Percentiles rank a stretch among this genome's conserved stretches.
These are phyloP conservation scores for Pseudorectes ferrugineus DNA, from an alignment of 2,113 vertebrate genomes.

Conservation along the genomic window DNA sequence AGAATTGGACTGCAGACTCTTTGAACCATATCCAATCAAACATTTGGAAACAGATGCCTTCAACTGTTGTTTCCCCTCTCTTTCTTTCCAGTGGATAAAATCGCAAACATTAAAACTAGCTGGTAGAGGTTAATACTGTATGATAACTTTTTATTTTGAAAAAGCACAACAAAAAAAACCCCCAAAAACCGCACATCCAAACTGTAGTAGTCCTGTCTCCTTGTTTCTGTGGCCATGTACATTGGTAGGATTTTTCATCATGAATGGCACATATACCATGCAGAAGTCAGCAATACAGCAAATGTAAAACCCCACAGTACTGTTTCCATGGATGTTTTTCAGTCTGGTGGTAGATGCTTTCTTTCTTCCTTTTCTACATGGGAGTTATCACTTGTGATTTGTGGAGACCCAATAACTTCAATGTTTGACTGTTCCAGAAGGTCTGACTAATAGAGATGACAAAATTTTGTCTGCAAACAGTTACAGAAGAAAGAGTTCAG, in stretches of 20 bases:
- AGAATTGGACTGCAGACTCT: neutral
- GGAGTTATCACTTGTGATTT: neutral
- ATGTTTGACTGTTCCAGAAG: neutral
- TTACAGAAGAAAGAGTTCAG: neutral
- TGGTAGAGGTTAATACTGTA: neutral
- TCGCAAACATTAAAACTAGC: neutral
- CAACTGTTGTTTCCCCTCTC: neutral
- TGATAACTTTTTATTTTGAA: neutral
- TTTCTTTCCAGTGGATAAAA: neutral
- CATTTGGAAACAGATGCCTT: conserved; percentile 26
- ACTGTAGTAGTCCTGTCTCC: neutral
- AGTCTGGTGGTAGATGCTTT: neutral
- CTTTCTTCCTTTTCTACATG: neutral
- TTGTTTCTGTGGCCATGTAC: neutral
- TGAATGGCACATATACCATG: fast-evolving
- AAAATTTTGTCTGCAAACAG: neutral
- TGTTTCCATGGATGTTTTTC: neutral
- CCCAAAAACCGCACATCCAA: neutral
- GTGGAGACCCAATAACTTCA: neutral
- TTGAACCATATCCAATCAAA: conserved; percentile 31
- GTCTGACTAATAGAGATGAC: neutral
- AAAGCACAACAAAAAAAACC: neutral
- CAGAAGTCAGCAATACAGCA: neutral
- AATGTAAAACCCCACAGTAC: neutral
- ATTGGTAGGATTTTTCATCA: neutral